These are phyloP conservation scores for Bombus confusus DNA, from an alignment of 1,140 invertebrate species.

Conservation along the genomic window DNA sequence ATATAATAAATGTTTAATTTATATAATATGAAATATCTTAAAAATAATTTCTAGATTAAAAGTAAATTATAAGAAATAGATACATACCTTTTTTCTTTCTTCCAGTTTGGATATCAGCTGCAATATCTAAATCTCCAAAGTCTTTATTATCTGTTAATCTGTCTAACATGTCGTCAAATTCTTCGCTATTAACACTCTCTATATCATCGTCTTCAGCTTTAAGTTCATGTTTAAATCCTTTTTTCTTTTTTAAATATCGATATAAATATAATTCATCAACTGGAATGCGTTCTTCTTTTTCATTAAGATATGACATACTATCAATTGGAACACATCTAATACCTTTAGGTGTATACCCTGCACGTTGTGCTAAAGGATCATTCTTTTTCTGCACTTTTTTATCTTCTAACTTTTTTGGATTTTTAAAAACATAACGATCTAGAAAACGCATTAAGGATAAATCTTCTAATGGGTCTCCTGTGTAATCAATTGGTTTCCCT, in stretches of 20 bases:
- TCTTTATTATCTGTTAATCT: slow-evolving; percentile 84
- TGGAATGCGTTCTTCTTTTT: slow-evolving; percentile 87
- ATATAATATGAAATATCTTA: background rate
- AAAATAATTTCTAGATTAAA: slow-evolving; percentile 2
- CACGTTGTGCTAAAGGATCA: slow-evolving; percentile 78
- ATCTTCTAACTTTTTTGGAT: slow-evolving; percentile 91
- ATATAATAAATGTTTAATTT: slow-evolving; percentile 16
- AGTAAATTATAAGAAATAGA: background rate
- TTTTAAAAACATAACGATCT: slow-evolving; percentile 97
- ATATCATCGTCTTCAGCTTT: slow-evolving; percentile 83
- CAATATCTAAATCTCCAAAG: slow-evolving; percentile 84
- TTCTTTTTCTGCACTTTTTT: slow-evolving; percentile 72
- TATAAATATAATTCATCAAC: slow-evolving; percentile 93
- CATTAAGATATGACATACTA: slow-evolving; percentile 87
- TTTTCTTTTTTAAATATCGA: slow-evolving; percentile 82
- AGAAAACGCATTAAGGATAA: slow-evolving; percentile 95
- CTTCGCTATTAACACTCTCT: slow-evolving; percentile 93
- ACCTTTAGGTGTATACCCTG: slow-evolving; percentile 86
- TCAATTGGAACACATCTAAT: slow-evolving; percentile 86
- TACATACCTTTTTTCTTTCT: slow-evolving; percentile 74
- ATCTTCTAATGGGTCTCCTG: slow-evolving; percentile 96
- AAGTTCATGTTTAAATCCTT: slow-evolving; percentile 61
- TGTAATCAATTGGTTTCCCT: slow-evolving; percentile 90
- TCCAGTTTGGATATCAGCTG: slow-evolving; percentile 79
- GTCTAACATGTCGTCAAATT: slow-evolving; percentile 93